Evolutionary conservation across 2,113 vertebrate genomes (phyloP).

Genomic region (Saguinus imperator): DNA sequence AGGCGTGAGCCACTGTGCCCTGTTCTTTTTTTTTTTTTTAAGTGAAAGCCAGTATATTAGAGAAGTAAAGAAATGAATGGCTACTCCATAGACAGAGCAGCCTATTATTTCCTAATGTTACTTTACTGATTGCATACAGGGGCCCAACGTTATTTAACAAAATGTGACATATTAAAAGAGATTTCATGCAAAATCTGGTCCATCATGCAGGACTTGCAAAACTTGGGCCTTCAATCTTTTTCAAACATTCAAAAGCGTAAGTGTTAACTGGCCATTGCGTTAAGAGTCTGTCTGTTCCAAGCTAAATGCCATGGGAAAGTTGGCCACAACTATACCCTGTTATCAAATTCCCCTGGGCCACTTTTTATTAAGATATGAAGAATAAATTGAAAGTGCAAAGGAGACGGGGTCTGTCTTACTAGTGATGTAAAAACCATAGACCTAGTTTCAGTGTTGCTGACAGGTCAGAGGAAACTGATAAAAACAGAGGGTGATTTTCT

Average conservation of each 20-base stretch:
- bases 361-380: constrained; percentile 38
- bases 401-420: not conserved
- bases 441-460: not conserved
- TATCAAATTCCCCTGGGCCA: not conserved
- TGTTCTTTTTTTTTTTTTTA: too few species aligned
- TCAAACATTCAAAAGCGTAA: not conserved
- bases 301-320: not conserved
- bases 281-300: not conserved
- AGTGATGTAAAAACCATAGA: not conserved
- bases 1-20: too few species aligned
- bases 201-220: not conserved
- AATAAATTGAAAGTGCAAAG: constrained; percentile 23
- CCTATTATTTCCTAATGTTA: not conserved
- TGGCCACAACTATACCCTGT: not conserved
- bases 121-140: not conserved
- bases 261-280: not conserved
- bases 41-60: too few species aligned
- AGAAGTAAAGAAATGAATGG: too few species aligned
- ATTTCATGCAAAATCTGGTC: not conserved
- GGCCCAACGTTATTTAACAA: not conserved
- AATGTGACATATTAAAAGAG: not conserved
- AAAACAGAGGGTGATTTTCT: not conserved
- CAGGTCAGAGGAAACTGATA: not conserved
- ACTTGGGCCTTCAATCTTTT: not conserved
- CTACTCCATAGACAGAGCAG: too few species aligned